Conservation (phyloP, 2,888 invertebrate species). For the Tipula unca region DNA sequence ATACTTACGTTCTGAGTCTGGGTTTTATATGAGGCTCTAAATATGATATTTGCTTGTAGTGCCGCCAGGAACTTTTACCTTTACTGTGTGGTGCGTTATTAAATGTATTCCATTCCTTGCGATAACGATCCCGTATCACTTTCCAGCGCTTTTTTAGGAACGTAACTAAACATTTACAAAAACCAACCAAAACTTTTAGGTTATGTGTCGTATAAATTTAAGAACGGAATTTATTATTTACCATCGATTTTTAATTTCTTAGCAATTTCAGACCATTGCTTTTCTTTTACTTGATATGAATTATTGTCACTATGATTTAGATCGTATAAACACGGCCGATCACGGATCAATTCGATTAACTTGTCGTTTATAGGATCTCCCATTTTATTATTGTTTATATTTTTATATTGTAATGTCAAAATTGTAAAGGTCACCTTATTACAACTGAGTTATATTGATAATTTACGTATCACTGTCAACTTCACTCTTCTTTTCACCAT, state of each 20-base stretch:
- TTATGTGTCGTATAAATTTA: neutral
- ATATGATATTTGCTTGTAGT: neutral
- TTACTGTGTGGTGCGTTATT: neutral
- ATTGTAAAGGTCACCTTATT: neutral
- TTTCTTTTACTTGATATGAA: neutral
- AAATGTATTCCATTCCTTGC: neutral
- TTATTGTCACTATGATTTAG: neutral
- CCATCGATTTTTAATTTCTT: neutral
- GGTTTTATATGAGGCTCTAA: neutral
- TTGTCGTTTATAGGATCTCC: neutral
- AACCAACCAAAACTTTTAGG: neutral
- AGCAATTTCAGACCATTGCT: neutral
- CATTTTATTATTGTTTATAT: neutral
- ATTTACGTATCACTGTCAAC: too few relatives aligned
- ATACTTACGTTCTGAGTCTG: neutral
- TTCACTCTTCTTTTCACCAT: too few relatives aligned
- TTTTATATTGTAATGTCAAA: neutral
- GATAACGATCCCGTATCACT: neutral
- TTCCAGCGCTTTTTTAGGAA: neutral
- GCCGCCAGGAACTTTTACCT: neutral
- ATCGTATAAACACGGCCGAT: neutral
- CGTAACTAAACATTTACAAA: neutral
- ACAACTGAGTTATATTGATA: neutral
- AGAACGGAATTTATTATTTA: neutral
- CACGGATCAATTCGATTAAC: neutral